Evolutionary conservation across 1,140 invertebrate genomes (phyloP).

Genomic region (Platyscapa corneri): DNA sequence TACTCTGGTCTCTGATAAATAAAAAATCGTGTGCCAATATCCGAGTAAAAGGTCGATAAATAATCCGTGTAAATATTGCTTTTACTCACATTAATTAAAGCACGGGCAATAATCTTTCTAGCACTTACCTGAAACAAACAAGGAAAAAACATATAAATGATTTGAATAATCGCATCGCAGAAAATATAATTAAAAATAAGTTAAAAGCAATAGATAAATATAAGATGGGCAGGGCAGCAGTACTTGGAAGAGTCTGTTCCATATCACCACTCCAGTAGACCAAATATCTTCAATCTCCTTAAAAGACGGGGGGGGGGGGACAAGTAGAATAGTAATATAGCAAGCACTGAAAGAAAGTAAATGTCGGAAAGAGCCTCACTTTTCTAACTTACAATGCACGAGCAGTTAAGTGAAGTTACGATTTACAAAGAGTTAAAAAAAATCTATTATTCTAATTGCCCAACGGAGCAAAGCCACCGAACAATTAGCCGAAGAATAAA

Average conservation of each 20-base stretch:
- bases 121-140: constrained; percentile 28
- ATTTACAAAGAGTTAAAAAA: not conserved
- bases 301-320: no score
- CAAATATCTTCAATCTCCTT: no score
- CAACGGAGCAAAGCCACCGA: not conserved
- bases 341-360: not conserved
- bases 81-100: no score
- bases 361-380: not conserved
- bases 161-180: not conserved
- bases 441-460: constrained; percentile 32
- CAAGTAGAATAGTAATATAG: not conserved
- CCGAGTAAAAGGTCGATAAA: no score
- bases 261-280: no score
- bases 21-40: no score
- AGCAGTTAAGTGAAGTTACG: not conserved
- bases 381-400: not conserved
- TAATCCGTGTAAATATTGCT: no score
- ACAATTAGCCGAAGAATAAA: constrained; percentile 22
- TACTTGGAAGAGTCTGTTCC: no score
- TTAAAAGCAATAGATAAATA: no score
- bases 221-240: no score
- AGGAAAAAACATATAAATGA: not conserved
- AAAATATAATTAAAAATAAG: not conserved
- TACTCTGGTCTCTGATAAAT: no score
- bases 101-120: not conserved